Evolutionary conservation across 2,888 invertebrate species (phyloP), one percentile per base, ranked within the genome.

Genomic region (Cheilosia grossa): DNA sequence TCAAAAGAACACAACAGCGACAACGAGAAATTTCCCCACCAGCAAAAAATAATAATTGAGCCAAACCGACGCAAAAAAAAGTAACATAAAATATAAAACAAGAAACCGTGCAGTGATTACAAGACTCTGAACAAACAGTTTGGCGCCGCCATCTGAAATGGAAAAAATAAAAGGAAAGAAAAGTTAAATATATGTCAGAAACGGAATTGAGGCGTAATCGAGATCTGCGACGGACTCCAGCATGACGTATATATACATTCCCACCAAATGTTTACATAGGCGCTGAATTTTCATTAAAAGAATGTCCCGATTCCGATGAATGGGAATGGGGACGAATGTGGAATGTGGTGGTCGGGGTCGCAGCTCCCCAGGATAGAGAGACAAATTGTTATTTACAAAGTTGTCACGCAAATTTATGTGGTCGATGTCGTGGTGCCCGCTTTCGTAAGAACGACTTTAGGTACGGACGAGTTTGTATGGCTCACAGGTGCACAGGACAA

Each of bases 331-430:
- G 7, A 27, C 27, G 27, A 27, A 27, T 27, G 15, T 24, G 21
- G 27, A 27, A 27, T 27, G 15, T 24, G 21, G 51, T 13, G 21
- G 51, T 2, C 6, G 51, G 24, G 2, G 9, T 17, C 44, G 15
- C 17, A 44, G 17, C 7, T 9, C 19, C 19, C 59, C 15, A 54
- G 53, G 58, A 58, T 72, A 17, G 66, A 66, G 44, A 72, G 80
- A 80, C 80, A 85, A 85, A 85, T 81, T 85, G 85, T 80, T 85
- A 80, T 85, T 85, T 80, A 72, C 80, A 75, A 75, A 75, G 72
- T 81, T 85, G 70, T 77, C 85, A 85, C 67, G 85, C 80, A 80
- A 80, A 85, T 80, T 80, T 80, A 42, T 72, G 27, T 53, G 63
- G 69, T 53, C 63, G 54, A 54, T 58, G 42, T 30, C 24, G 59